Evolutionary conservation across 2,113 vertebrate species (phyloP).

Genomic region (Albula goreensis): DNA sequence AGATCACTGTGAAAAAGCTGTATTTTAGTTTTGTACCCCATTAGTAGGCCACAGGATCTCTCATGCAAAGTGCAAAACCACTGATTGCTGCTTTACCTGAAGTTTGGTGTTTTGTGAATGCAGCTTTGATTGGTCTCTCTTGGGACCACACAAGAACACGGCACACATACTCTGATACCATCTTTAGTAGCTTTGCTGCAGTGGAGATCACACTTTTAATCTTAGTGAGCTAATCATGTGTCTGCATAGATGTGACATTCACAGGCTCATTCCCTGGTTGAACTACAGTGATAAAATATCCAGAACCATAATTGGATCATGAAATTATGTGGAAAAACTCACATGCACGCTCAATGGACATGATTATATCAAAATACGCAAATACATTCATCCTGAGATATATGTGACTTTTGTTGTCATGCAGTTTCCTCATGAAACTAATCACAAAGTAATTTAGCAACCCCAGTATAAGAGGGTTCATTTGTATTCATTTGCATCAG

Average conservation of each 20-base stretch:
- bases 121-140: background rate
- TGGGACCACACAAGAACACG: background rate
- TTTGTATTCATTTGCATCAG: constrained; percentile 1
- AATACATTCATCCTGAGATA: background rate
- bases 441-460: background rate
- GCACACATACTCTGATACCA: too few relatives aligned
- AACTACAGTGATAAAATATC: background rate
- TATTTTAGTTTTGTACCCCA: background rate
- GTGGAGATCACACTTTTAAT: too few relatives aligned
- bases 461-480: background rate
- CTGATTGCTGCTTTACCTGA: too few relatives aligned
- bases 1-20: background rate
- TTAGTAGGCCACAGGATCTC: too few relatives aligned
- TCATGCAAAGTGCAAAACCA: too few relatives aligned
- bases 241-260: background rate
- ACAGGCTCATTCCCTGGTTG: background rate
- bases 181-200: too few relatives aligned
- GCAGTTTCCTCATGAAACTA: background rate
- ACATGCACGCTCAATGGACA: background rate
- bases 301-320: background rate
- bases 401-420: background rate
- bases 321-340: background rate
- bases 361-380: background rate
- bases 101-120: background rate
- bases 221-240: background rate